phyloP scores from a whole-genome alignment of 2,797 vertebrate species.

The Amazona finschi region DNA sequence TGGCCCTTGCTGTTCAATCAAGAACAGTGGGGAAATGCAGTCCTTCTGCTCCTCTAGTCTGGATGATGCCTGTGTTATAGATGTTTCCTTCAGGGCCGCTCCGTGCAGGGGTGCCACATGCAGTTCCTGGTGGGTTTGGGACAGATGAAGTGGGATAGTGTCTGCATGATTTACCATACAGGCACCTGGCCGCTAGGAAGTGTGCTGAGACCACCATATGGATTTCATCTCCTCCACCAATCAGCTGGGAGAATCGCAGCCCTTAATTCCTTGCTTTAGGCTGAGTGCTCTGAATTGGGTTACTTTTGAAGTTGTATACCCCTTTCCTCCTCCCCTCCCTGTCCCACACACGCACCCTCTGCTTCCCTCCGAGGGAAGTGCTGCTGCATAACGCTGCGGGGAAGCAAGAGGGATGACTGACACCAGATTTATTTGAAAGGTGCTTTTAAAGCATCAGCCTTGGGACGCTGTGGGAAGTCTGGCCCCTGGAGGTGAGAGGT shows the following conservation, averaged over 20 bases:
- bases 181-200: background rate
- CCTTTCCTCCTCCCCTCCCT: background rate
- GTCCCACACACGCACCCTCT: background rate
- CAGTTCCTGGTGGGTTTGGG: background rate
- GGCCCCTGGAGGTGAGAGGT: constrained; percentile 27
- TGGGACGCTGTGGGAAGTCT: constrained; percentile 29
- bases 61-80: background rate
- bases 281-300: background rate
- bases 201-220: background rate
- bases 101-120: background rate
- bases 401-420: constrained; percentile 33
- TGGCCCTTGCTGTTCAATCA: background rate
- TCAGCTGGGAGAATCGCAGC: background rate
- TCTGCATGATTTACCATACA: background rate
- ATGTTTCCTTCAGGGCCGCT: background rate
- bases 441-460: constrained; percentile 24
- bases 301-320: background rate
- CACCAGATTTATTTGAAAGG: constrained; percentile 53
- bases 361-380: background rate
- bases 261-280: constrained; percentile 2
- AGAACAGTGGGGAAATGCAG: background rate
- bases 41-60: background rate
- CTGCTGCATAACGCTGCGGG: background rate
- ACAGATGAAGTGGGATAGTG: rapidly evolving
- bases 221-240: background rate